A percentile compares a stretch with the other conserved stretches of the same genome.
phyloP scores from a whole-genome alignment of 2,113 vertebrate genomes.

The Brachypteracias leptosomus region DNA sequence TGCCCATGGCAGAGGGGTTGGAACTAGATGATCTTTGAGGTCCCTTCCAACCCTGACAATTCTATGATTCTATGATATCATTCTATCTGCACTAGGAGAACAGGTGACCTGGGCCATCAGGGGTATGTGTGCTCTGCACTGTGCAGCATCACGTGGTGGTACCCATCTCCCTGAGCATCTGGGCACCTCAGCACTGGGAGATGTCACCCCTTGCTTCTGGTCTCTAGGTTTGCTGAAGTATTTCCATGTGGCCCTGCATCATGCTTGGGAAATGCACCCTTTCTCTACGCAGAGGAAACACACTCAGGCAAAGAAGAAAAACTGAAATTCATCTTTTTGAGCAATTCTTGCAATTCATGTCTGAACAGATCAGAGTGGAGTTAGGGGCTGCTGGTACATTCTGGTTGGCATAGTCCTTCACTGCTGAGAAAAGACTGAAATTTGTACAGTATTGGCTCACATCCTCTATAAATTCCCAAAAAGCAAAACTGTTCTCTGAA shows the following conservation, averaged over 20 bases:
- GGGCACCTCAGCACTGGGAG: rapidly evolving
- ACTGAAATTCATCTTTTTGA: background rate
- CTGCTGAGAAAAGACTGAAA: background rate
- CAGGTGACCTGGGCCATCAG: background rate
- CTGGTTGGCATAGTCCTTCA: background rate
- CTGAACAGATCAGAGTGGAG: background rate
- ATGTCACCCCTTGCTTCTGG: background rate
- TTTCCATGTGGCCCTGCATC: background rate
- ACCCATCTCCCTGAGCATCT: background rate
- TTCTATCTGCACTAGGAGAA: background rate
- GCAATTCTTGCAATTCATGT: background rate
- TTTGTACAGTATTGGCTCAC: background rate
- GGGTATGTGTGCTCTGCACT: background rate
- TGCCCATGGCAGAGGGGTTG: too few relatives aligned
- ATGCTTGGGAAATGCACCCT: background rate
- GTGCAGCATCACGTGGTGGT: rapidly evolving
- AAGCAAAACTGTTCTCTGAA: background rate
- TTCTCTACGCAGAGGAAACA: background rate
- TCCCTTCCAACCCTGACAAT: too few relatives aligned
- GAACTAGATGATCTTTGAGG: too few relatives aligned
- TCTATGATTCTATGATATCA: too few relatives aligned
- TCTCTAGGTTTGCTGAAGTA: background rate
- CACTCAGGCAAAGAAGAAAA: background rate
- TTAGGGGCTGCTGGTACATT: background rate
- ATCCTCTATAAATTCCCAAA: background rate